Percentiles rank a stretch among this genome's conserved stretches.
phyloP scores from a whole-genome alignment of 2,113 vertebrate species.

The Loxodonta africana region DNA sequence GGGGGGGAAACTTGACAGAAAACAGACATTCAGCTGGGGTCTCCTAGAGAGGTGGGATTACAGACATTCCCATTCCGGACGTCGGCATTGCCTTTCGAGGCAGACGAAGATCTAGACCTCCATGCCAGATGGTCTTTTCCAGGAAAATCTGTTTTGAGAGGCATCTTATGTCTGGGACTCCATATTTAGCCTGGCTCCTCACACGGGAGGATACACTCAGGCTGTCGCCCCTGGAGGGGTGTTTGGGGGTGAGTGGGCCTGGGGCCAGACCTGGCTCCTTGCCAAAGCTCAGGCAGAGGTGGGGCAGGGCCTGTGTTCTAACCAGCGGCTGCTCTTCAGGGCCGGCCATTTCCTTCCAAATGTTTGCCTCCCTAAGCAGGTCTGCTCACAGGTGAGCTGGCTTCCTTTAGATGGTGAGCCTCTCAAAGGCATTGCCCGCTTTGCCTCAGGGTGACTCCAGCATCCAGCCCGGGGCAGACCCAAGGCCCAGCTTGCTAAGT shows the following conservation, averaged over 20 bases:
- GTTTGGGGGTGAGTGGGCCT: background rate
- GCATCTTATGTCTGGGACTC: conserved; percentile 82
- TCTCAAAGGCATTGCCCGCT: background rate
- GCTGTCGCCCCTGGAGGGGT: conserved; percentile 69
- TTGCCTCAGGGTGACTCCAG: background rate
- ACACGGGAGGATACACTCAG: conserved; percentile 74
- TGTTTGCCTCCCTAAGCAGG: background rate
- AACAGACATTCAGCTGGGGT: background rate
- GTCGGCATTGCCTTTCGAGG: conserved; percentile 6
- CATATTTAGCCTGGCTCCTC: conserved; percentile 84
- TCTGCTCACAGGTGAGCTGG: background rate
- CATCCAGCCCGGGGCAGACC: accelerated
- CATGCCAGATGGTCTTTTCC: conserved; percentile 86
- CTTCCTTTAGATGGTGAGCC: background rate
- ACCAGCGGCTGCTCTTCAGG: background rate
- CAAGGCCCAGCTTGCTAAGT: background rate
- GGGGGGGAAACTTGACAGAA: background rate
- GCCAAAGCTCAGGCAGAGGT: background rate
- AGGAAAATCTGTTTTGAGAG: conserved; percentile 86
- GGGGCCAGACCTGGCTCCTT: conserved; percentile 48
- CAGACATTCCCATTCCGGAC: conserved; percentile 31
- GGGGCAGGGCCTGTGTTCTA: background rate
- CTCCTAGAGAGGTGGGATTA: background rate
- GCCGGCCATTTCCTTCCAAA: background rate
- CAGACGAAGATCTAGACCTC: conserved; percentile 69